These are phyloP conservation scores for Sandelia bainsii DNA, from an alignment of 2,797 vertebrate genomes.

Conservation along the genomic window DNA sequence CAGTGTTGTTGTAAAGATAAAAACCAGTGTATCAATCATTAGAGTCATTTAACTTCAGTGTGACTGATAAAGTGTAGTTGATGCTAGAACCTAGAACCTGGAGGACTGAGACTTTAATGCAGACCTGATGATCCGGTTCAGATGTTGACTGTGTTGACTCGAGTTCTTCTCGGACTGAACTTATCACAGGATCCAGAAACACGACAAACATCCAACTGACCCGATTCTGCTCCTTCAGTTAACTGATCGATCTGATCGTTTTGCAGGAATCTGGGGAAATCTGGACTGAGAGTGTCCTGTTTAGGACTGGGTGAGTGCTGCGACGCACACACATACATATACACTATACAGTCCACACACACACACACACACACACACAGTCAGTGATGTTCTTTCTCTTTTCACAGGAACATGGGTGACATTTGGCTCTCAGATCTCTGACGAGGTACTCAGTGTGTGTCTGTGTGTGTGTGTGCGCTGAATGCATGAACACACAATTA, in stretches of 20 bases:
- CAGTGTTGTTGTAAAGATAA: too few relatives aligned
- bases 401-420: conserved; percentile 89
- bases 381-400: conserved; percentile 34
- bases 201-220: too few relatives aligned
- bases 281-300: conserved; percentile 89
- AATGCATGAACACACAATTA: conserved; percentile 29
- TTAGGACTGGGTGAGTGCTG: conserved; percentile 85
- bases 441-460: conserved; percentile 81
- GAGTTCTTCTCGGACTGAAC: too few relatives aligned
- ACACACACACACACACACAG: conserved; percentile 20
- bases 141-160: too few relatives aligned
- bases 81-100: too few relatives aligned
- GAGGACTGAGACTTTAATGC: too few relatives aligned
- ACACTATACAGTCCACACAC: conserved; percentile 2
- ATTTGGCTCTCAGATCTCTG: conserved; percentile 89
- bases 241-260: not conserved
- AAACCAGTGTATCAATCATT: too few relatives aligned
- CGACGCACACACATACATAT: conserved; percentile 16
- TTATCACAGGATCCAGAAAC: too few relatives aligned
- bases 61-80: too few relatives aligned
- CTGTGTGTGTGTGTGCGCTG: conserved; percentile 10
- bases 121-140: too few relatives aligned
- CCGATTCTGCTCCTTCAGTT: not conserved
- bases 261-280: conserved; percentile 88
- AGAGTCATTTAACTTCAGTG: too few relatives aligned